Evolutionary conservation across 1,140 invertebrate species (phyloP).

Genomic region (Orchestia grillus): DNA sequence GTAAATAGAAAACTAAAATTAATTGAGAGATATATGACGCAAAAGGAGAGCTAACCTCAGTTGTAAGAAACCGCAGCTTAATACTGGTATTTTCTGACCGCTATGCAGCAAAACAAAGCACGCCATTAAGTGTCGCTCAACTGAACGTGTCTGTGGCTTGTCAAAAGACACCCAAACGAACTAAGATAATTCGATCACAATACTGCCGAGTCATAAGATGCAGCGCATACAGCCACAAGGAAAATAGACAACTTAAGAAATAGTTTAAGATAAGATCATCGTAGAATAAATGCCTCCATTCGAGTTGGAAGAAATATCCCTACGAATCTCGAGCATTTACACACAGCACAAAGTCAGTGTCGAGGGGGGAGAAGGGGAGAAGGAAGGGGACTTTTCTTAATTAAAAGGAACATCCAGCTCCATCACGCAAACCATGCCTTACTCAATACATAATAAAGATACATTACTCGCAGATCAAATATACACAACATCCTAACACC

Average conservation of each 20-base stretch:
- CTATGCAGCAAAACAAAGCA: background rate
- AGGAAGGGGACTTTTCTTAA: background rate
- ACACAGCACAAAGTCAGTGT: background rate
- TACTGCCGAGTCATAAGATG: background rate
- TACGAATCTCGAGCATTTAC: background rate
- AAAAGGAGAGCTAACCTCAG: background rate
- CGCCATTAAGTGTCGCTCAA: too few relatives aligned
- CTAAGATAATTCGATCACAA: background rate
- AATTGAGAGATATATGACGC: background rate
- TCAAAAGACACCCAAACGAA: background rate
- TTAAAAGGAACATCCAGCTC: background rate
- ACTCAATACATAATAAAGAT: background rate
- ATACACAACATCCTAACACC: background rate
- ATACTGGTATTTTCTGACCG: background rate
- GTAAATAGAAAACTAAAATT: background rate
- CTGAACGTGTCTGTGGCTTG: too few relatives aligned
- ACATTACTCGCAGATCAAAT: background rate
- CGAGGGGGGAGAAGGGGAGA: background rate
- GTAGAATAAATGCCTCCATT: background rate
- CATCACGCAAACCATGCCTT: background rate
- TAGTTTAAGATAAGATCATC: background rate
- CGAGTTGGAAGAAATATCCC: background rate
- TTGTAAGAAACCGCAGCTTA: background rate
- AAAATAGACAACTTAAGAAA: background rate
- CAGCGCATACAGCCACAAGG: background rate